Conservation (phyloP, 2,797 vertebrate genomes). For the Cyprinella venusta region DNA sequence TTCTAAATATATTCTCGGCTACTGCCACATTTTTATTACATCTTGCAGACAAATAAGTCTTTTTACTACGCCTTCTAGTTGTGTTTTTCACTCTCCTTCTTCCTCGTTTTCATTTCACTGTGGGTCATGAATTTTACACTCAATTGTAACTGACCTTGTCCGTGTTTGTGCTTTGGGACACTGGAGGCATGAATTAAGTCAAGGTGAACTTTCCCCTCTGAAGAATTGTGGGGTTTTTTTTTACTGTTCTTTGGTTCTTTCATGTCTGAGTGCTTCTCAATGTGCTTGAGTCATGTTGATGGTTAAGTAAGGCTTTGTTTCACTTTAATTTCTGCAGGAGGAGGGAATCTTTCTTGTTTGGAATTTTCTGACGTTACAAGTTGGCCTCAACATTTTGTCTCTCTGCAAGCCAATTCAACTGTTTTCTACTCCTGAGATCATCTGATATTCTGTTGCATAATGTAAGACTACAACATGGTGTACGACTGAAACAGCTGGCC, state of each 20-base stretch:
- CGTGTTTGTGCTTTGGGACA: constrained; percentile 47
- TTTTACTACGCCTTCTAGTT: constrained; percentile 1
- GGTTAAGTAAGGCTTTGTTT: constrained; percentile 31
- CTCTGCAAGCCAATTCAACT: constrained; percentile 26
- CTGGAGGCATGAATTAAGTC: constrained; percentile 45
- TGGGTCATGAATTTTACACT: constrained; percentile 39
- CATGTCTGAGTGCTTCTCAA: constrained; percentile 43
- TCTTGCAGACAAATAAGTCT: constrained; percentile 1
- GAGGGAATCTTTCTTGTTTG: constrained; percentile 20
- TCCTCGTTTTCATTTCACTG: constrained; percentile 20
- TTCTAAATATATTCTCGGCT: constrained; percentile 30
- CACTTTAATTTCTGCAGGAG: constrained; percentile 36
- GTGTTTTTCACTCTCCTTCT: not conserved
- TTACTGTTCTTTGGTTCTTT: constrained; percentile 32
- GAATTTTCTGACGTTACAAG: not conserved
- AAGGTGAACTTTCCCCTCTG: constrained; percentile 36
- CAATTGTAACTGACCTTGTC: constrained; percentile 57
- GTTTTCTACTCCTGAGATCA: constrained; percentile 25
- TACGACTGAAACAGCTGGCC: constrained; percentile 1
- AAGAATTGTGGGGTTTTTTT: not conserved
- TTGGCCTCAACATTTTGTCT: not conserved
- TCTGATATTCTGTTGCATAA: constrained; percentile 9
- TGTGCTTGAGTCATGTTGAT: not conserved
- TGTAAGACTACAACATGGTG: constrained; percentile 10
- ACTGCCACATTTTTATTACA: constrained; percentile 2